These are phyloP conservation scores for Ischnura elegans DNA, from an alignment of 2,888 invertebrate genomes.

Conservation along the genomic window DNA sequence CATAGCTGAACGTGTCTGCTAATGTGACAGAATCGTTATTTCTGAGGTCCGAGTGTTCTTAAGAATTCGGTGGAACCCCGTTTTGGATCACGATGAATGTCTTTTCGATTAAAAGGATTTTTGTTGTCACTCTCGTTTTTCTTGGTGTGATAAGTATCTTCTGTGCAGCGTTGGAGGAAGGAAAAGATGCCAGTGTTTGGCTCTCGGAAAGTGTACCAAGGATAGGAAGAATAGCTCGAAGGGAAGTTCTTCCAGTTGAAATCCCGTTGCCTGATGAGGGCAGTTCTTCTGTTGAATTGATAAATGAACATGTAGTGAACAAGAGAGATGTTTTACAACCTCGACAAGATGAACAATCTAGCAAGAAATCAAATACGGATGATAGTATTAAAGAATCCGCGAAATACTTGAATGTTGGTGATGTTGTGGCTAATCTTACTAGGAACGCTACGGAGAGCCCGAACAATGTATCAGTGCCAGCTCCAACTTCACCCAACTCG, in stretches of 20 bases:
- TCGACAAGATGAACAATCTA: neutral
- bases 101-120: neutral
- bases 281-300: neutral
- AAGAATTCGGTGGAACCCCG: neutral
- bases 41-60: neutral
- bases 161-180: neutral
- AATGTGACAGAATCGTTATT: neutral
- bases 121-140: neutral
- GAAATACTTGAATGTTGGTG: neutral
- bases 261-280: conserved; percentile 5
- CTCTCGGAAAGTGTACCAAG: neutral
- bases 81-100: neutral
- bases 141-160: neutral
- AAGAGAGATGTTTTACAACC: conserved; percentile 44
- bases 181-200: neutral
- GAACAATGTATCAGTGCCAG: neutral
- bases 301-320: neutral
- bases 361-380: conserved; percentile 22
- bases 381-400: neutral
- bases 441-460: conserved; percentile 53
- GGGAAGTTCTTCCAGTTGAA: conserved; percentile 23
- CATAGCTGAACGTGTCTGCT: neutral
- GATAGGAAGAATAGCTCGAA: neutral
- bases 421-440: neutral
- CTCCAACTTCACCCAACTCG: neutral